Evolutionary conservation across 2,797 vertebrate genomes (phyloP), one percentile per base, ranked within the genome.

Genomic region (Adelosebastes latens): DNA sequence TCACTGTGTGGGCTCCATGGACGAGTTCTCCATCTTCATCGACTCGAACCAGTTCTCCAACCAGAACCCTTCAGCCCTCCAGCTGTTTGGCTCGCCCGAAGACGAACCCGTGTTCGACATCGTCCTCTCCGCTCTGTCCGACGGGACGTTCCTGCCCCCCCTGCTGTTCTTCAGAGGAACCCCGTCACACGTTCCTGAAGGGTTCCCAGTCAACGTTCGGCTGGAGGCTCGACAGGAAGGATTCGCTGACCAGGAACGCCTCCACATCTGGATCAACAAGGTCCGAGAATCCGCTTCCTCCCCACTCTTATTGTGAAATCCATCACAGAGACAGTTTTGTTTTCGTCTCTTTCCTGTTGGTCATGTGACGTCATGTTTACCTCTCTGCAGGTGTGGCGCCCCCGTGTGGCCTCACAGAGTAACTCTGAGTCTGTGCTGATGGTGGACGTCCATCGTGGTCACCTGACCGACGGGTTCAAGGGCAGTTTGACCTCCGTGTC

Each of bases 1-100:
- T 22, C 82, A 90, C 25, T 92, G 91, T 72, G 93, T 98, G 0
- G 97, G 95, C 0, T 95, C 96, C 82, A 84, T 99, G 42, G 98
- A 99, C 0, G 98, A 99, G 83, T 88, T 99, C 53, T 96, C 97
- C 0, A 67, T 99, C 42, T 99, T 97, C 77, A 80, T 98, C 0
- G 95, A 97, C 36, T 5, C 25, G 0, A 94, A 95, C 42, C 65
- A 89, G 7, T 92, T 97, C 69, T 64, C 25, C 0, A 20, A 34
- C 5, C 85, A 91, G 80, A 31, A 49, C 31, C 74, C 81, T 0
- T 90, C 88, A 0, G 95, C 97, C 4, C 87, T 99, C 73, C 96
- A 95, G 89, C 95, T 97, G 0, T 95, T 92, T 1, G 96, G 96
- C 0, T 93, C 93, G 0, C 4, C 59, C 0, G 93, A 91, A 0